A percentile compares a stretch with the other conserved stretches of the same genome.
phyloP scores from a whole-genome alignment of 2,888 invertebrate species.

The Aphodius sticticus region DNA sequence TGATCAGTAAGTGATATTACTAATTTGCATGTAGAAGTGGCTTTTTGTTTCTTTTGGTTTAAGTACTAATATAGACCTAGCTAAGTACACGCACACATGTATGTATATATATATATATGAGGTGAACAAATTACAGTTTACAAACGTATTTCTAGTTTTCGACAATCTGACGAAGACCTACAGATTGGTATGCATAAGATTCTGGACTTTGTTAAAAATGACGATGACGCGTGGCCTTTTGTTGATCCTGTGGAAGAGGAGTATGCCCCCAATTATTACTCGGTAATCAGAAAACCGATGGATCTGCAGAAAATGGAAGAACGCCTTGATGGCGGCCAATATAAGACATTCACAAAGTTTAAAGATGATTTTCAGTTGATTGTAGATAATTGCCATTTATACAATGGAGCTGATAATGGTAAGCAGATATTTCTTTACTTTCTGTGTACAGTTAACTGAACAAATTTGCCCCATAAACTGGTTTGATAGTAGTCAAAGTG shows the following conservation, averaged over 20 bases:
- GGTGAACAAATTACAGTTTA: background rate
- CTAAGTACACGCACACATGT: background rate
- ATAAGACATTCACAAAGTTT: conserved; percentile 81
- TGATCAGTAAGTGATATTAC: conserved; percentile 22
- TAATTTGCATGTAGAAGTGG: conserved; percentile 15
- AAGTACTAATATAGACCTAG: background rate
- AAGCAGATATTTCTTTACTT: conserved; percentile 48
- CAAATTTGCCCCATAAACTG: too few relatives aligned
- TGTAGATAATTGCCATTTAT: conserved; percentile 90
- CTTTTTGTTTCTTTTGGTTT: conserved; percentile 8
- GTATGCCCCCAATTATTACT: conserved; percentile 87
- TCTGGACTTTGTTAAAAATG: conserved; percentile 84
- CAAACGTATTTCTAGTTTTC: conserved; percentile 67
- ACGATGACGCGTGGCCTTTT: conserved; percentile 95
- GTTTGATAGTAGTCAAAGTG: too few relatives aligned
- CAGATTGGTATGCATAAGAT: conserved; percentile 93
- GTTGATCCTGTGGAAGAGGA: conserved; percentile 92
- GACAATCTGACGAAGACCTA: conserved; percentile 83
- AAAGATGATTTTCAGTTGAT: conserved; percentile 90
- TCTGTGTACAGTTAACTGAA: too few relatives aligned
- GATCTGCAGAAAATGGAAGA: conserved; percentile 89
- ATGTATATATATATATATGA: background rate
- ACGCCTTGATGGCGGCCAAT: conserved; percentile 81
- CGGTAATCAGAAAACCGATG: conserved; percentile 82
- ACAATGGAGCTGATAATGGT: conserved; percentile 95